Evolutionary conservation across 2,797 vertebrate species (phyloP).

Genomic region (Hypotaenidia okinawae): DNA sequence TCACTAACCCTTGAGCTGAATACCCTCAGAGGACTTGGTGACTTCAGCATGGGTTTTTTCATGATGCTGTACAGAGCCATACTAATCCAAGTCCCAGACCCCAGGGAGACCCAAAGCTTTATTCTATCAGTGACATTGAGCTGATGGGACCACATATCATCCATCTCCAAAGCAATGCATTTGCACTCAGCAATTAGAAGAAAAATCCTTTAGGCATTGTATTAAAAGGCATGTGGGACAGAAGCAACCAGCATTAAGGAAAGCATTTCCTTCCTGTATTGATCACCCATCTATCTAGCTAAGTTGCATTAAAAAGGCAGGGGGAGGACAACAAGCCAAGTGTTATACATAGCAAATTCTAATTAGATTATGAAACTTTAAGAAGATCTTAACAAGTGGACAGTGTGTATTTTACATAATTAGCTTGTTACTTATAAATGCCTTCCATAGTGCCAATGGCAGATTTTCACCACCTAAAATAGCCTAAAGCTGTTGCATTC

Average conservation of each 20-base stretch:
- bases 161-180: neutral
- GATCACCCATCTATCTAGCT: neutral
- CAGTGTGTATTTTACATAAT: conserved; percentile 69
- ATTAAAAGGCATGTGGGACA: neutral
- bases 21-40: neutral
- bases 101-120: neutral
- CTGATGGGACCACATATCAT: too few species aligned
- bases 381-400: conserved; percentile 64
- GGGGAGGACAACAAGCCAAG: conserved; percentile 48
- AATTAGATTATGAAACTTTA: conserved; percentile 67
- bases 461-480: conserved; percentile 68
- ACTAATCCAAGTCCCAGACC: neutral
- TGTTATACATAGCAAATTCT: conserved; percentile 42
- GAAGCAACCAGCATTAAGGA: conserved; percentile 1
- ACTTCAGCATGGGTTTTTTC: neutral
- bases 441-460: conserved; percentile 46
- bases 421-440: conserved; percentile 66
- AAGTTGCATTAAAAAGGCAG: conserved; percentile 34
- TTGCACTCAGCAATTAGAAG: neutral
- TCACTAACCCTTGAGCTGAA: neutral
- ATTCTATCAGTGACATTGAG: neutral
- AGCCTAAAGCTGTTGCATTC: conserved; percentile 62
- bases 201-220: neutral
- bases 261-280: conserved; percentile 50
- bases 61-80: neutral